phyloP scores from a whole-genome alignment of 2,888 invertebrate genomes.

The Tenthredo amoena region DNA sequence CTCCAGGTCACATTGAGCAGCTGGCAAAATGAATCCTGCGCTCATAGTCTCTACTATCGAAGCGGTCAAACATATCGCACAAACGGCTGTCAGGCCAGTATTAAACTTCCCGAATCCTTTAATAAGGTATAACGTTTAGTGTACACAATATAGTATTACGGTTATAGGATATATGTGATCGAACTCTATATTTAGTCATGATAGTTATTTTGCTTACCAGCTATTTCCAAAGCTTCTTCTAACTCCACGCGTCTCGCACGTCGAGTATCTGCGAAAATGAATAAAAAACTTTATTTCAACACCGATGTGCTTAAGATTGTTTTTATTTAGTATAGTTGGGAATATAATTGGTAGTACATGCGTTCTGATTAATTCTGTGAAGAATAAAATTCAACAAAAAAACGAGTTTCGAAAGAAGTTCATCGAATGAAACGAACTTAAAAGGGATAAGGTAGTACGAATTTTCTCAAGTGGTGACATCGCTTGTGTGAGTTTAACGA shows the following conservation, averaged over 20 bases:
- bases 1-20: constrained; percentile 78
- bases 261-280: constrained; percentile 13
- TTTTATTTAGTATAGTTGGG: not conserved
- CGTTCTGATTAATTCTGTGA: no score
- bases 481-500: not conserved
- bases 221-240: constrained; percentile 34
- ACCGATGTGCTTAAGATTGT: not conserved
- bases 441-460: not conserved
- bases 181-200: not conserved
- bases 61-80: constrained; percentile 79
- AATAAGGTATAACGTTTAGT: constrained; percentile 35
- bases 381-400: no score
- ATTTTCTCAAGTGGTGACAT: not conserved
- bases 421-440: not conserved
- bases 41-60: constrained; percentile 78
- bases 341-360: no score
- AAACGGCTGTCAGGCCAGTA: constrained; percentile 77
- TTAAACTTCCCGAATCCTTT: constrained; percentile 80
- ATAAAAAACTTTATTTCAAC: not conserved
- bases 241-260: constrained; percentile 38
- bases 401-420: no score
- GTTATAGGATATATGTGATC: not conserved
- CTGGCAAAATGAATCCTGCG: constrained; percentile 80
- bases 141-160: not conserved
- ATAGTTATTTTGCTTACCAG: not conserved